Conservation (phyloP, 2,888 invertebrate species). For the Neoascia interrupta region DNA sequence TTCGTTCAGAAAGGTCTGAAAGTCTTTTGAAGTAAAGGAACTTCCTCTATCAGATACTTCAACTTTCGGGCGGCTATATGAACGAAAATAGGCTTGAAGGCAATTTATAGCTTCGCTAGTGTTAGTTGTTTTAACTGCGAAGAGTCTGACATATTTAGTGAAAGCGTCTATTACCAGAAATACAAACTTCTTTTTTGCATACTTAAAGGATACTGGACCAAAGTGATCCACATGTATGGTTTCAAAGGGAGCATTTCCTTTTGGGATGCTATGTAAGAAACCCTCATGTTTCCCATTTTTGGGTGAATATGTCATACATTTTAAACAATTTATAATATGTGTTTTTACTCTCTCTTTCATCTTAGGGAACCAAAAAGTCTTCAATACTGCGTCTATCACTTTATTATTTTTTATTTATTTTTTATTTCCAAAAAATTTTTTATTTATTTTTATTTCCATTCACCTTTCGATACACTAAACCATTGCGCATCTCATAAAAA, state of each 20-base stretch:
- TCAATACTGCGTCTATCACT: constrained; percentile 2
- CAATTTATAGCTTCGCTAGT: constrained; percentile 70
- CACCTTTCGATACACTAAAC: constrained; percentile 51
- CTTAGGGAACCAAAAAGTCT: constrained; percentile 72
- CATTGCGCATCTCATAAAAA: constrained; percentile 61
- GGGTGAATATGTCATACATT: constrained; percentile 68
- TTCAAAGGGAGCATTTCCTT: constrained; percentile 24
- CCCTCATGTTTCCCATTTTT: constrained; percentile 72
- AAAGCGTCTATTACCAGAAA: constrained; percentile 45
- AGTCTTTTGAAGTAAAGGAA: not conserved
- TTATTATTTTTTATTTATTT: no score
- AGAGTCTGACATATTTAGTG: constrained; percentile 26
- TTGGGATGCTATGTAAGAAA: constrained; percentile 26
- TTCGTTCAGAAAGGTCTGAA: not conserved
- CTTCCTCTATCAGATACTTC: constrained; percentile 16
- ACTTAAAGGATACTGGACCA: constrained; percentile 75
- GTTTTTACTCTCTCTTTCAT: constrained; percentile 10
- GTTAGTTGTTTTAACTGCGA: constrained; percentile 17
- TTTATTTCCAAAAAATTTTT: constrained; percentile 24
- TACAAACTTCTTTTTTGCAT: constrained; percentile 70
- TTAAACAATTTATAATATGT: constrained; percentile 70
- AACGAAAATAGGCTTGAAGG: not conserved
- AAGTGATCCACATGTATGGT: constrained; percentile 78
- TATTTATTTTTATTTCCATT: constrained; percentile 15
- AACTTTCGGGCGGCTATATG: not conserved